Evolutionary conservation across 2,888 invertebrate species (phyloP).

Genomic region (Campaea margaritaria): DNA sequence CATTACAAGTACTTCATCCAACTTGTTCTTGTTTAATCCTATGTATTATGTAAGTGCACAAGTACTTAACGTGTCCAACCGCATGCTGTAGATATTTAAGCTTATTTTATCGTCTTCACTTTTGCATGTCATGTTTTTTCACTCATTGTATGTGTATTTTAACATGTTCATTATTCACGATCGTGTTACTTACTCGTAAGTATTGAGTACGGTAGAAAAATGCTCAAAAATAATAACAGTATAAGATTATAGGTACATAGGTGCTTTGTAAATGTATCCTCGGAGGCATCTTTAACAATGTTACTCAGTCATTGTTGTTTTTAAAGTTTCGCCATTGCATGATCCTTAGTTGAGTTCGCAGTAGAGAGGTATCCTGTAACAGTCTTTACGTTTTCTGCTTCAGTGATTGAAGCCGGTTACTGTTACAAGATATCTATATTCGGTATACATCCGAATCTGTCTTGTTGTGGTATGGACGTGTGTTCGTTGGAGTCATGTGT

Average conservation of each 20-base stretch:
- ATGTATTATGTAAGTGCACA: slow-evolving; percentile 35
- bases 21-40: slow-evolving; percentile 30
- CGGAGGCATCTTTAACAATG: slow-evolving; percentile 24
- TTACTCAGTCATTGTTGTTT: slow-evolving; percentile 34
- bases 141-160: slow-evolving; percentile 27
- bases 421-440: slow-evolving; percentile 48
- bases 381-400: slow-evolving; percentile 19
- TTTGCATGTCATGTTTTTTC: slow-evolving; percentile 38
- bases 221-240: slow-evolving; percentile 16
- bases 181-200: slow-evolving; percentile 24
- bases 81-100: slow-evolving; percentile 37
- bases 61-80: slow-evolving; percentile 33
- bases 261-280: slow-evolving; percentile 35
- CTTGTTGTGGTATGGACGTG: slow-evolving; percentile 40
- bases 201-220: slow-evolving; percentile 25
- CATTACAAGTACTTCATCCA: slow-evolving; percentile 47
- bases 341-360: slow-evolving; percentile 37
- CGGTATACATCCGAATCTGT: slow-evolving; percentile 40
- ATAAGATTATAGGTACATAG: slow-evolving; percentile 33
- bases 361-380: slow-evolving; percentile 45
- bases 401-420: slow-evolving; percentile 25
- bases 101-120: slow-evolving; percentile 39
- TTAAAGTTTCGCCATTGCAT: slow-evolving; percentile 40
- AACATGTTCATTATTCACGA: slow-evolving; percentile 20
- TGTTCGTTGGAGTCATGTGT: slow-evolving; percentile 50